These are phyloP conservation scores for Ctenodactylus gundi DNA, from an alignment of 2,113 vertebrate genomes.

Conservation along the genomic window DNA sequence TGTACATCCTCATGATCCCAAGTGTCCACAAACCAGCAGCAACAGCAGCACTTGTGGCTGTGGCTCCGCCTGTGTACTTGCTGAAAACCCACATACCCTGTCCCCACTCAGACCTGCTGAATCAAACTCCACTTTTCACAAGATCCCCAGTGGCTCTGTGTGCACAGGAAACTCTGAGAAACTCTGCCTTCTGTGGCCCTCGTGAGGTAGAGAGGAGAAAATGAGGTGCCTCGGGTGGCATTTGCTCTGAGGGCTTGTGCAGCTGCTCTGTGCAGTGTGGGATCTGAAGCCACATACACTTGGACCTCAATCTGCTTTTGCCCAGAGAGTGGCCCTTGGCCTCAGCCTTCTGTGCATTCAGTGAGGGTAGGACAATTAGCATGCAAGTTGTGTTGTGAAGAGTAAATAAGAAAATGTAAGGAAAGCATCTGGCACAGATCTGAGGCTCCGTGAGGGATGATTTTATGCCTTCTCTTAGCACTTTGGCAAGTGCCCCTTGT, in stretches of 20 bases:
- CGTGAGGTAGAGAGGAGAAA: fast-evolving
- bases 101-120: neutral
- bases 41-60: too few relatives aligned
- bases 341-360: neutral
- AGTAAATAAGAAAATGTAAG: neutral
- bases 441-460: neutral
- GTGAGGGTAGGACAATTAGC: neutral
- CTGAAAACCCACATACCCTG: neutral
- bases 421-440: neutral
- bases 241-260: neutral
- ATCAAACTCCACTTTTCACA: neutral
- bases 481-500: neutral
- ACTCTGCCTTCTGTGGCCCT: neutral
- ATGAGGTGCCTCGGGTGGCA: neutral
- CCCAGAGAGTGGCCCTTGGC: neutral
- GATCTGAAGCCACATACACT: neutral
- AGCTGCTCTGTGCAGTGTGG: neutral
- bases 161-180: neutral
- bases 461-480: neutral
- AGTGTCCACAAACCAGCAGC: neutral
- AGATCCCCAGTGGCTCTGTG: fast-evolving
- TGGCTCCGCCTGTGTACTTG: neutral
- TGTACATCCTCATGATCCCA: neutral
- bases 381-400: neutral
- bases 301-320: neutral